Evolutionary conservation across 2,797 vertebrate species (phyloP).

Genomic region (Cheirogaleus major): DNA sequence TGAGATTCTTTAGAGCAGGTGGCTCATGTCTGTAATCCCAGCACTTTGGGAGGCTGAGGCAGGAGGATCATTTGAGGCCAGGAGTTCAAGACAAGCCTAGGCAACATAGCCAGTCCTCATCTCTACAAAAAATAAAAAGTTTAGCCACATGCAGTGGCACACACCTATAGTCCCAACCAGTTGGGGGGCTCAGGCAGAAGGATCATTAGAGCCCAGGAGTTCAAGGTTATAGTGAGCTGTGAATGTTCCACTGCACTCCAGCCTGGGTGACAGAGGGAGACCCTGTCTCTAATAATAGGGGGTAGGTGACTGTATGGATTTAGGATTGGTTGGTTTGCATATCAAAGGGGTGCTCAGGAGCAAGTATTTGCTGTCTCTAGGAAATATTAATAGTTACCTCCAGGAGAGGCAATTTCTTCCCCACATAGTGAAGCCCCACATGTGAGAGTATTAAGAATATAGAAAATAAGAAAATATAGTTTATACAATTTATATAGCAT

Average conservation of each 20-base stretch:
- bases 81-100: neutral
- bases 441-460: neutral
- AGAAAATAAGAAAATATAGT: neutral
- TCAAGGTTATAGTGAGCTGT: neutral
- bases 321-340: neutral
- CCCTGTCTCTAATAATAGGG: neutral
- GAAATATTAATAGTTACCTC: neutral
- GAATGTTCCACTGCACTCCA: neutral
- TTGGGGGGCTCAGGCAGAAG: neutral
- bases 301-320: neutral
- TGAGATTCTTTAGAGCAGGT: neutral
- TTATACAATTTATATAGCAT: neutral
- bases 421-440: neutral
- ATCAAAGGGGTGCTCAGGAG: neutral
- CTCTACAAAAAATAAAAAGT: neutral
- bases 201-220: neutral
- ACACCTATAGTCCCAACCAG: neutral
- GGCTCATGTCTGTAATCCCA: neutral
- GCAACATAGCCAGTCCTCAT: neutral
- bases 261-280: neutral
- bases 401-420: neutral
- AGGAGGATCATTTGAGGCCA: neutral
- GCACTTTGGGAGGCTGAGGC: neutral
- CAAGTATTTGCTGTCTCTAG: neutral
- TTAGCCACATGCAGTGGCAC: neutral